Percentiles rank a stretch among this genome's conserved stretches.
Evolutionary conservation across 64 coral and sea anemone species (phyloP).

Genomic region (Orbicella faveolata): DNA sequence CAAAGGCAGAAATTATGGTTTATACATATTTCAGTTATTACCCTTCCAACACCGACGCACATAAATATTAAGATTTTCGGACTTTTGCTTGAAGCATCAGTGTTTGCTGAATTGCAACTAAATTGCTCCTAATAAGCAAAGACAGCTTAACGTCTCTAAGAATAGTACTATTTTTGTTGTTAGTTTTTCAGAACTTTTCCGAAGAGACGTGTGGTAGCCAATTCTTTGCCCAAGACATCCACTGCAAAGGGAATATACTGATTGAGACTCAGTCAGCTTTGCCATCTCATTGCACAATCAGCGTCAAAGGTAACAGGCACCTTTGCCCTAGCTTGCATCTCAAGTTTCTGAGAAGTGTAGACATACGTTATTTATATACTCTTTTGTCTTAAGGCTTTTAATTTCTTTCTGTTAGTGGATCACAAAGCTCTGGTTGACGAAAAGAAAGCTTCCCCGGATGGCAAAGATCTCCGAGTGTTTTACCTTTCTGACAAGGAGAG

Average conservation of each 20-base stretch:
- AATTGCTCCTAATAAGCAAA: no score
- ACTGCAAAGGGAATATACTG: conserved; percentile 20
- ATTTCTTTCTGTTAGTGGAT: conserved; percentile 44
- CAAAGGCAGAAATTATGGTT: no score
- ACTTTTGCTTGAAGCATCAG: no score
- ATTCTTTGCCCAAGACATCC: neutral
- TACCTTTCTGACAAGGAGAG: neutral
- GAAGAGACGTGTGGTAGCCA: neutral
- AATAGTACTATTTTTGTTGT: no score
- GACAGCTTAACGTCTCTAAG: neutral
- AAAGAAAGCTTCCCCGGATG: conserved; percentile 35
- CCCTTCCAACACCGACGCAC: no score
- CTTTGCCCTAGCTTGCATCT: neutral
- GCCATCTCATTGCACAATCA: conserved; percentile 19
- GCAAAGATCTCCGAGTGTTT: conserved; percentile 82
- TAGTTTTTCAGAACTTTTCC: neutral
- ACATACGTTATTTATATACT: no score
- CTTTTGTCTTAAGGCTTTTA: neutral
- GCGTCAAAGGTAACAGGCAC: conserved; percentile 13
- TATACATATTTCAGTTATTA: no score
- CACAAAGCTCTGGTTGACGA: conserved; percentile 59
- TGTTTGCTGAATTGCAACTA: no score
- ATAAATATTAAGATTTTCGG: no score
- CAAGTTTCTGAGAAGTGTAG: no score
- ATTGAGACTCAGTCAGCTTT: conserved; percentile 25